These are phyloP conservation scores for Rhinophrynus dorsalis DNA, from an alignment of 2,797 vertebrate genomes.

Conservation along the genomic window DNA sequence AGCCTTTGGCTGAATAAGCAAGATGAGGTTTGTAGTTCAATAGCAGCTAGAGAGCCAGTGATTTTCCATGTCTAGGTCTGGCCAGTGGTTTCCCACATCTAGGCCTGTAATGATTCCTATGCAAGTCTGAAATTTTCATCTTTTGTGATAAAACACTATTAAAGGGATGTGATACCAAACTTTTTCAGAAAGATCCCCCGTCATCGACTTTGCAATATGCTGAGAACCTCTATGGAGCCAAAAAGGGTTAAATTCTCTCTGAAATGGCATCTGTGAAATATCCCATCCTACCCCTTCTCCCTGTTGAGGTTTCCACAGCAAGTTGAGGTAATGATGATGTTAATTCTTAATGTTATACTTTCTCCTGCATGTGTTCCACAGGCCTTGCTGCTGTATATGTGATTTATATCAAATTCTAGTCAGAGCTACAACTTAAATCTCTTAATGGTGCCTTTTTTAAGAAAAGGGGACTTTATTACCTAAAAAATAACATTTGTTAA, in stretches of 20 bases:
- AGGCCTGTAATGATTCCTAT: too few relatives aligned
- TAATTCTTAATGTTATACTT: not conserved
- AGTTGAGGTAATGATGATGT: not conserved
- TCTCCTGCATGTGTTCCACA: constrained; percentile 24
- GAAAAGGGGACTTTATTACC: constrained; percentile 54
- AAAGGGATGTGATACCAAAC: too few relatives aligned
- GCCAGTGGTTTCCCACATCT: too few relatives aligned
- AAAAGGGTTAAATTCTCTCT: not conserved
- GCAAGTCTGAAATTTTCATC: too few relatives aligned
- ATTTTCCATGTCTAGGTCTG: too few relatives aligned
- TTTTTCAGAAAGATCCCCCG: too few relatives aligned
- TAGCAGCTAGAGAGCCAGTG: too few relatives aligned
- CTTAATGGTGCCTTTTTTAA: constrained; percentile 43
- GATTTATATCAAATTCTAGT: constrained; percentile 25
- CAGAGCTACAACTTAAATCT: constrained; percentile 18
- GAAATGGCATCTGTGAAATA: not conserved
- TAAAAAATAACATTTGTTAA: constrained; percentile 42
- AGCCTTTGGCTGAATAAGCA: too few relatives aligned
- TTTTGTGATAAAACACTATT: too few relatives aligned
- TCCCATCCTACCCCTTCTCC: not conserved
- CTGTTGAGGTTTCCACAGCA: not conserved
- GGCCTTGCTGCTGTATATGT: not conserved
- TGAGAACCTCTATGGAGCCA: too few relatives aligned
- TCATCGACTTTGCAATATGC: too few relatives aligned
- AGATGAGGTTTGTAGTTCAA: too few relatives aligned